Conservation (phyloP, 2,888 invertebrate genomes). For the Xestia sexstrigata region DNA sequence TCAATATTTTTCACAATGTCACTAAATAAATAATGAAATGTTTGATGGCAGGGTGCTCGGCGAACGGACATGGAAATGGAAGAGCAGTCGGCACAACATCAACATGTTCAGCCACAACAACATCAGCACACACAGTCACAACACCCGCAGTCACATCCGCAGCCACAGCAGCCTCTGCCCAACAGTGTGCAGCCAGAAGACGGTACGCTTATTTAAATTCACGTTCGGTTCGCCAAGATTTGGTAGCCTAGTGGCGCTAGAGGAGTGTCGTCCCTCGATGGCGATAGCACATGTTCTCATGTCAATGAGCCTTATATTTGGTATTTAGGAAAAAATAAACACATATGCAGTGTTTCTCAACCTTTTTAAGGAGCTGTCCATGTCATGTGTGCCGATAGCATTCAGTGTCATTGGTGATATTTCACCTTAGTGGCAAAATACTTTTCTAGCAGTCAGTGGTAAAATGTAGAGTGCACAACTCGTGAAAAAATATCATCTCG, state of each 20-base stretch:
- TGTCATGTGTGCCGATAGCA: too few species aligned
- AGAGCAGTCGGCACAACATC: slow-evolving; percentile 68
- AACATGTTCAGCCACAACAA: slow-evolving; percentile 36
- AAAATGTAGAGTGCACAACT: not conserved
- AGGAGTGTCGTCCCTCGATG: not conserved
- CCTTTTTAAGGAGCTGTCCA: too few species aligned
- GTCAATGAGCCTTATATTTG: not conserved
- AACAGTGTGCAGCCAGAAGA: slow-evolving; percentile 78
- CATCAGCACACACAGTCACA: slow-evolving; percentile 48
- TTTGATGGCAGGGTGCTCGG: slow-evolving; percentile 70
- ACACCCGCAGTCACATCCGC: slow-evolving; percentile 60
- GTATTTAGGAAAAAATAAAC: too few species aligned
- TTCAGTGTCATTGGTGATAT: too few species aligned
- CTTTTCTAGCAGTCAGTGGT: not conserved
- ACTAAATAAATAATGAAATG: not conserved
- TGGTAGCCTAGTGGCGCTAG: too few species aligned
- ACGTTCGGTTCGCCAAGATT: not conserved
- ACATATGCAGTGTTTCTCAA: too few species aligned
- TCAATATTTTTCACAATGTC: not conserved
- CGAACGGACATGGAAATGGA: slow-evolving; percentile 77
- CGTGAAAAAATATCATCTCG: not conserved
- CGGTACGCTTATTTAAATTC: slow-evolving; percentile 62
- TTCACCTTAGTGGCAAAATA: too few species aligned
- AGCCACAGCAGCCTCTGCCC: slow-evolving; percentile 62
- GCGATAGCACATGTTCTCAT: not conserved